Base-by-base conservation (phyloP, 2,888 invertebrate species). In the Mimachlamys varia region DNA sequence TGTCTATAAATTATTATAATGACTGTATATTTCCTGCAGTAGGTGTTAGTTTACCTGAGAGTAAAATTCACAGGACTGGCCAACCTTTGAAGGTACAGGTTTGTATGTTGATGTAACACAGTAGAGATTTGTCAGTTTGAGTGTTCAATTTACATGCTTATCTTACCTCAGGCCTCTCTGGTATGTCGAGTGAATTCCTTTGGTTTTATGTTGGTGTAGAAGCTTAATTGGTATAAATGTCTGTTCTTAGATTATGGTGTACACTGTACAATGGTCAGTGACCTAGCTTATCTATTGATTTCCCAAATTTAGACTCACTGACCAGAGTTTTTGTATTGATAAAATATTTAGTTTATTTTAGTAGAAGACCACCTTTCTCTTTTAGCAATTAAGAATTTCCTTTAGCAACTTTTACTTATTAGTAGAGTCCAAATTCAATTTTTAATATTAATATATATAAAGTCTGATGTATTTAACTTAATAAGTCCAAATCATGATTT, bases 1-100 rank as follows among this genome's bases (percentile, higher is more conserved):
- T 33, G 76, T 76, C 76, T 76, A 76, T 76, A 76, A 76, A 76
- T 76, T 76, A 76, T 76, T 76, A 76, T 76, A 76, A 76, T 76
- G 76, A 76, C 7, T 76, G 76, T 76, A 76, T 76, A 76, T 76
- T 76, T 76, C 53, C 76, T 76, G 33, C 76, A 76, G 76, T 76
- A 76, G 76, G 76, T 76, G 76, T 76, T 33, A 76, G 33, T 33
- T 76, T 76, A 76, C 76, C 76, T 76, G 76, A 76, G 76, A 76
- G 33, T 33, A 33, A 33, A 33, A 33, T 76, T 76, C 76, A 76
- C 33, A 76, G 33, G 76, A 27, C 76, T 33, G 27, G 76, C 33
- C 33, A 33, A 76, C n/a, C 58, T 58, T 58, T 58, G 22, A 58
- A 58, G 27, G 10, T 33, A 12, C 22, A 33, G 76, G 27, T 76